Evolutionary conservation across 2,888 invertebrate genomes (phyloP).

Genomic region (Cantharis lateralis): DNA sequence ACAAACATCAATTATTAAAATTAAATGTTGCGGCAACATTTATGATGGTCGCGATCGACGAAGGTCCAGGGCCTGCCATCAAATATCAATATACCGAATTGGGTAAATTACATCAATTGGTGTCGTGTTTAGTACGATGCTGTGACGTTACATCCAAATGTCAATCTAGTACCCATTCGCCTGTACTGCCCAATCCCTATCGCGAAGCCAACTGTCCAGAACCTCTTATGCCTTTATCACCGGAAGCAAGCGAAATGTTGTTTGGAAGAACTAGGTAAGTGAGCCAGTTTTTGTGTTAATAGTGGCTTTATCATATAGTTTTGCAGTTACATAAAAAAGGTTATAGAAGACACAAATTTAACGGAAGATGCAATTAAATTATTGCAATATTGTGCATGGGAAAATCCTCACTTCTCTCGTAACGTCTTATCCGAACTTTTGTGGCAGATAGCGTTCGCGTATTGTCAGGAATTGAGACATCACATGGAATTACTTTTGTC

Average conservation of each 20-base stretch:
- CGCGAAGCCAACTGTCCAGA: constrained; percentile 68
- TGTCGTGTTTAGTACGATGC: constrained; percentile 87
- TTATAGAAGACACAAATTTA: constrained; percentile 91
- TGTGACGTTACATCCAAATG: constrained; percentile 76
- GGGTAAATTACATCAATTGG: constrained; percentile 89
- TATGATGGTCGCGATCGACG: constrained; percentile 90
- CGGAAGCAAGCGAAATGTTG: constrained; percentile 79
- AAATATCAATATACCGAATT: constrained; percentile 96
- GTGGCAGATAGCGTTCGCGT: constrained; percentile 89
- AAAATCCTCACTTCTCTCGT: constrained; percentile 92
- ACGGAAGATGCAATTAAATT: constrained; percentile 90
- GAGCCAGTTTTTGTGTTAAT: background rate
- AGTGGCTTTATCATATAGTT: constrained; percentile 3
- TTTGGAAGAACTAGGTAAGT: constrained; percentile 71
- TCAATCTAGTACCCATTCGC: constrained; percentile 60
- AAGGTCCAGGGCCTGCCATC: constrained; percentile 88
- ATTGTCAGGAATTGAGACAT: constrained; percentile 91
- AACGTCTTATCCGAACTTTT: constrained; percentile 86
- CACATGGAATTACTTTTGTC: constrained; percentile 88
- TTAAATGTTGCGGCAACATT: constrained; percentile 89
- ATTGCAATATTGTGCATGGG: constrained; percentile 94
- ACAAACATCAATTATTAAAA: constrained; percentile 67
- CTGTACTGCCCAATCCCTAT: constrained; percentile 74
- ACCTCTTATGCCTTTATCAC: constrained; percentile 70
- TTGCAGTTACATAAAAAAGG: constrained; percentile 85